These are phyloP conservation scores for Perca schrenkii DNA, from an alignment of 2,113 vertebrate genomes.

Conservation along the genomic window DNA sequence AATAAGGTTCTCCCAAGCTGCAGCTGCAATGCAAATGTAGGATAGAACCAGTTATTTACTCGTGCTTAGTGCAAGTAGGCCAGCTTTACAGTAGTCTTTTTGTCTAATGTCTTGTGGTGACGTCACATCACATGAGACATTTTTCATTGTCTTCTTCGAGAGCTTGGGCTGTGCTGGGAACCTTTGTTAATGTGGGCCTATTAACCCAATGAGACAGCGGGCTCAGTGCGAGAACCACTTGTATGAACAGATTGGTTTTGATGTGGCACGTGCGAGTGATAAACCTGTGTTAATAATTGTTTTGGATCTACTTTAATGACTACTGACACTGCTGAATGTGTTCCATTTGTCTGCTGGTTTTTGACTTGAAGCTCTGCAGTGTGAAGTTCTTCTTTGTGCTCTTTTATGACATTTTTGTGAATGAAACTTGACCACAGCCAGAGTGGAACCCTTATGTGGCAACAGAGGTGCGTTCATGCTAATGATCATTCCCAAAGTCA, in stretches of 20 bases:
- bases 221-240: not conserved
- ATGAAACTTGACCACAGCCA: not conserved
- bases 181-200: not conserved
- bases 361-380: not conserved
- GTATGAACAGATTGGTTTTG: not conserved
- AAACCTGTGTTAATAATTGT: not conserved
- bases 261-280: not conserved
- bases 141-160: constrained; percentile 3
- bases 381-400: not conserved
- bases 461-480: not conserved
- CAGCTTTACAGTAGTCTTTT: constrained; percentile 16
- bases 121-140: not conserved
- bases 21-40: constrained; percentile 30
- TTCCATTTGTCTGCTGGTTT: not conserved
- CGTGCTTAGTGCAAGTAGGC: constrained; percentile 31
- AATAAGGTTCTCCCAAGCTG: constrained; percentile 35
- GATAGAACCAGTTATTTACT: constrained; percentile 31
- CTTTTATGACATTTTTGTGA: not conserved
- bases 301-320: not conserved
- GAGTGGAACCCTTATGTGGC: too few relatives aligned
- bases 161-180: not conserved
- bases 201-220: not conserved
- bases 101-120: constrained; percentile 1
- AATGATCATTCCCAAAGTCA: not conserved
- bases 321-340: not conserved